Base-by-base conservation (phyloP, 2,888 invertebrate genomes). In the Lepidochitona cinerea region DNA sequence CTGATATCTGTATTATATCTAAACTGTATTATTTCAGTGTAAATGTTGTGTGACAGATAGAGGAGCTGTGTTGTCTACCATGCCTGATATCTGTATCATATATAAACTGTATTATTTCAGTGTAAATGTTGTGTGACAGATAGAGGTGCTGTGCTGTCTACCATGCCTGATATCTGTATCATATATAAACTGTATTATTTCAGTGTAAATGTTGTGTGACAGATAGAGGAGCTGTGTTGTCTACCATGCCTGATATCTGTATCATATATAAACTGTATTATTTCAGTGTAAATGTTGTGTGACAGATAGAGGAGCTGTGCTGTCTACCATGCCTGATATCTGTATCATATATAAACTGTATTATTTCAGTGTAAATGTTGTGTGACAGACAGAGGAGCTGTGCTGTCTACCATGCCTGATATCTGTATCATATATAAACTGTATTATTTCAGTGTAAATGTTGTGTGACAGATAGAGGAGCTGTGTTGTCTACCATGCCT, bases 191-290 rank as follows among this genome's bases (percentile, higher is more conserved):
- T 41, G 18, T 18, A 12, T 41, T 74, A 72, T 84, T 83, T 77
- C 90, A 97, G 95, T 97, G 97, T 89, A 90, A 93, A 26, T 97
- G 97, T 89, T 97, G 97, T 89, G 91, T 92, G 73, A 91, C 95
- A 70, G 92, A 93, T 2, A 93, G 93, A 65, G 92, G 93, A 29
- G 92, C 93, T 79, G 93, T 96, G 36, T 70, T 74, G 35, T 91
- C 93, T 18, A 92, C 94, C 0, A 92, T 97, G 91, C 97, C 97
- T 0, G 97, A 97, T 90, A 92, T 96, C 71, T 95, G 95, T 82
- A 93, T 97, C 75, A 94, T 94, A 3, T 97, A 97, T 92, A 97
- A 97, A 90, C 91, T 97, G n/a, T n/a, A n/a, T n/a, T n/a, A n/a
- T 41, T 41, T 41, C 41, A 41, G 41, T 41, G 41, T 41, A 18